Evolutionary conservation across 2,797 vertebrate genomes (phyloP).

Genomic region (Hydrolagus colliei): DNA sequence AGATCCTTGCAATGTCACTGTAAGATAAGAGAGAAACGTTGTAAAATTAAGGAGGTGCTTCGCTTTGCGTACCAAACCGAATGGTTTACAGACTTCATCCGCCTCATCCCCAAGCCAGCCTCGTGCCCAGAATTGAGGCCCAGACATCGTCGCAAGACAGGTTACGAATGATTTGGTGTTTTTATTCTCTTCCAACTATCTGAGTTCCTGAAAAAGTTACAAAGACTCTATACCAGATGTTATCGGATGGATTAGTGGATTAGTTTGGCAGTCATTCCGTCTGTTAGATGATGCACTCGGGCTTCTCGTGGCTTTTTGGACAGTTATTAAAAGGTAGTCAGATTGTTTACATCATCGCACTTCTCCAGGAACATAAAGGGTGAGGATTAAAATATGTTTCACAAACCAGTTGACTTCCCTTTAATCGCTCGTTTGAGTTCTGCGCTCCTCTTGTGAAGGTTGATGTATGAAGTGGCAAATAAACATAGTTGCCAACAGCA

Average conservation of each 20-base stretch:
- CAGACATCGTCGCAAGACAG: no score
- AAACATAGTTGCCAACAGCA: no score
- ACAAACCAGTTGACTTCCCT: no score
- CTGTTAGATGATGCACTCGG: not conserved
- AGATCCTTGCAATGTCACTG: constrained; percentile 7
- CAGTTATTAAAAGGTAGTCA: not conserved
- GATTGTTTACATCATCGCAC: no score
- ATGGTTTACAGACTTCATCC: not conserved
- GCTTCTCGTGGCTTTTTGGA: not conserved
- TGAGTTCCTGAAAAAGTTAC: constrained; percentile 4
- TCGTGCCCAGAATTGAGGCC: no score
- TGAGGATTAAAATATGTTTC: no score
- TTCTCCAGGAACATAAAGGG: no score
- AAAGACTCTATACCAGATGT: not conserved
- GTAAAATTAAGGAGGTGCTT: not conserved
- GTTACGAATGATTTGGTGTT: not conserved
- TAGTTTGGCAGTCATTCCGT: not conserved
- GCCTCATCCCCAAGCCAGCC: not conserved
- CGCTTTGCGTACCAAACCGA: constrained; percentile 3
- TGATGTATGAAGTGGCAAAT: no score
- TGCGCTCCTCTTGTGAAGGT: no score
- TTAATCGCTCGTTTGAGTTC: no score
- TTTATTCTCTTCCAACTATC: not conserved
- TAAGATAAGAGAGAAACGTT: not conserved
- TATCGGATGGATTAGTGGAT: not conserved